Evolutionary conservation across 1,140 invertebrate species (phyloP), one percentile per base, ranked within the genome.

Genomic region (Acromyrmex heyeri): DNA sequence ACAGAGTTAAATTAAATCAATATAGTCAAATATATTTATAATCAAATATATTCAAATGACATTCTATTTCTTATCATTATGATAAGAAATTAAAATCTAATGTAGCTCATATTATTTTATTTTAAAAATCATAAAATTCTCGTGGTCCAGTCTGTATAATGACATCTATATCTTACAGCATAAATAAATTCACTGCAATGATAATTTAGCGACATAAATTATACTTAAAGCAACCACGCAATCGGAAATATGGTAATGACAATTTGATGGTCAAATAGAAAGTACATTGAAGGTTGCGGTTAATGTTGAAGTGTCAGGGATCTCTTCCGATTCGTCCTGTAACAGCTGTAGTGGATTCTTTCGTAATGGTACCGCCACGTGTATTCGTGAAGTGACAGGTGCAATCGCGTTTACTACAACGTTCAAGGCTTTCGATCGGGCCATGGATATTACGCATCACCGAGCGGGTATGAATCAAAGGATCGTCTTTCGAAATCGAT

Each of bases 401-500:
- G 85, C 62, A 85, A 85, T 77, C 62, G 27, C 24, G 14, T 78
- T 76, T 73, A 73, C 48, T 86, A 65, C 53, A 55, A 73, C 7
- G 44, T 59, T 38, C 83, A 79, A 88, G 75, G 87, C 57, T 30
- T 14, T 27, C 55, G 55, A 59, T 85, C 34, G 18, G 21, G 18
- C 24, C 30, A 21, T 18, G 55, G 34, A 77, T 86, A 87, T 61
- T 62, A 76, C 55, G 38, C 83, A 48, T 34, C 61, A 34, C 44
- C 30, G 30, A 70, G 38, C 27, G 21, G 50, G 18, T 67, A 70
- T 70, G 67, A 87, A 86, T 86, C 65, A 57, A 44, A 53, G 55
- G 57, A 44, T 69, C 44, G 18, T 34, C 70, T 87, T 87, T 86
- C 38, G 69, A 83, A 87, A 87, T 87, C 62, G 70, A 69, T 48